phyloP scores from a whole-genome alignment of 1,140 invertebrate genomes.

The Oppia nitens region DNA sequence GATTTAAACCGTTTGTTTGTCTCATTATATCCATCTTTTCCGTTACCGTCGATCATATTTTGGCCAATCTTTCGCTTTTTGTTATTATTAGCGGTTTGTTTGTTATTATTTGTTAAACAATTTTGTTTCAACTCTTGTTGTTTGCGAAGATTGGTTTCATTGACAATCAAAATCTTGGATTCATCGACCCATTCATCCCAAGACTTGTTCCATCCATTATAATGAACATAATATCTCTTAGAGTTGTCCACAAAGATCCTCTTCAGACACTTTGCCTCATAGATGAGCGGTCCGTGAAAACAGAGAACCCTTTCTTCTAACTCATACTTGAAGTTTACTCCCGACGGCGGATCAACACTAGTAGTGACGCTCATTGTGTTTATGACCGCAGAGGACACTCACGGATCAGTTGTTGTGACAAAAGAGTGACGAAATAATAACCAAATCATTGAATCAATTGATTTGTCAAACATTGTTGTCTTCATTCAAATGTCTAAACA shows the following conservation, averaged over 20 bases:
- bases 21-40: neutral
- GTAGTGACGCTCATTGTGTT: too few species aligned
- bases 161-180: slow-evolving; percentile 74
- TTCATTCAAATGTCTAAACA: too few species aligned
- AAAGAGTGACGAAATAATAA: too few species aligned
- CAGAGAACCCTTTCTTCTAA: slow-evolving; percentile 69
- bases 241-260: slow-evolving; percentile 63
- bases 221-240: slow-evolving; percentile 83
- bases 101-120: slow-evolving; percentile 25
- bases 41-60: neutral
- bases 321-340: neutral
- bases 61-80: neutral
- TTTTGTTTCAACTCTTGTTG: slow-evolving; percentile 74
- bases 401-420: too few species aligned
- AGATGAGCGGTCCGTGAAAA: slow-evolving; percentile 83
- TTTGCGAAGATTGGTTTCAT: slow-evolving; percentile 70
- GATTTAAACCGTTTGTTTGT: neutral
- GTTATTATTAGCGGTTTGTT: slow-evolving; percentile 16
- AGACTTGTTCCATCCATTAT: slow-evolving; percentile 95
- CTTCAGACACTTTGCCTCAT: slow-evolving; percentile 88
- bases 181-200: slow-evolving; percentile 98
- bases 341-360: too few species aligned
- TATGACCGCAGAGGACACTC: too few species aligned
- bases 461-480: too few species aligned
- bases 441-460: too few species aligned